Evolutionary conservation across 2,888 invertebrate species (phyloP), one percentile per base, ranked within the genome.

Genomic region (Selenia dentaria): DNA sequence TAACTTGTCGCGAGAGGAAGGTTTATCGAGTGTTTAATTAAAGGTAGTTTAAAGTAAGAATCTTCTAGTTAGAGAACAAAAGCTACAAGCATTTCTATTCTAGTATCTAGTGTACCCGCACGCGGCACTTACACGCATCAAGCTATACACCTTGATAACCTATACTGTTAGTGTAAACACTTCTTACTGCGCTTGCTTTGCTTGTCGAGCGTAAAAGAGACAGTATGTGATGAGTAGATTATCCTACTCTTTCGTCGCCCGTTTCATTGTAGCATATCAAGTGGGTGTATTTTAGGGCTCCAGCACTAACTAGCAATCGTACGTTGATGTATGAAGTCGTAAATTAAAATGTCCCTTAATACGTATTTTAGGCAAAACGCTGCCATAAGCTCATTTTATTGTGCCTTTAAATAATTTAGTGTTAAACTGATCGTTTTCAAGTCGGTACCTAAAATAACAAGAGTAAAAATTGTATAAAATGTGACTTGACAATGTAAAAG

Each of bases 51-150:
- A n/a, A 24, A 34, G 6, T 5, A 24, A n/a, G 2, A 1, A 31
- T 9, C 34, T 43, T 41, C 50, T 32, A 25, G 37, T 40, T 58
- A 62, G 53, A 58, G 63, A 55, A 67, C 70, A 74, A 74, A 70
- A 67, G 73, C 73, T 77, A 67, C 71, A 76, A 79, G 84, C 84
- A 84, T 86, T 85, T 84, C n/a, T n/a, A n/a, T n/a, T n/a, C 62
- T 70, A 56, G 55, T 64, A 18, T 6, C 18, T 18, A 59, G 68
- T 70, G 67, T 34, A 9, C 9, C n/a, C 3, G 11, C 1, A 4
- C 6, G 18, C 18, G 6, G 18, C n/a, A 6, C 18, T 74, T 67
- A 70, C 64, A 49, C 64, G n/a, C 25, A n/a, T 32, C 22, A 18
- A 18, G 6, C 18, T 18, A 4, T 5, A 6, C 4, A 18, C 6